phyloP scores from a whole-genome alignment of 2,797 vertebrate genomes.

The Natrix natrix region DNA sequence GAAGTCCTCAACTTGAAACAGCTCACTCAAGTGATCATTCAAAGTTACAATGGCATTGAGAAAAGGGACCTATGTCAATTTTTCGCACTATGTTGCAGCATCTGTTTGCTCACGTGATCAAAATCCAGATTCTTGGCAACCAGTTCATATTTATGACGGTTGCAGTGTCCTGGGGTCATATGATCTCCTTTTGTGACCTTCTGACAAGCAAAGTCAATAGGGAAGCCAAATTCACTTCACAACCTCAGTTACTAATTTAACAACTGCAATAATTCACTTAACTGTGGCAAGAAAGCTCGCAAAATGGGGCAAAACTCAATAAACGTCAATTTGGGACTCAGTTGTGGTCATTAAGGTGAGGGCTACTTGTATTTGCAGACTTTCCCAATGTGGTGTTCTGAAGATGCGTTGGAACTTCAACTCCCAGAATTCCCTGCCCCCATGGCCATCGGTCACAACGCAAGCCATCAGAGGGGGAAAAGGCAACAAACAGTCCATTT shows the following conservation, averaged over 20 bases:
- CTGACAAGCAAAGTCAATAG: not conserved
- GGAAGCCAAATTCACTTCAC: not conserved
- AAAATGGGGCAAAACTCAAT: too few relatives aligned
- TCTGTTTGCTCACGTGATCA: not conserved
- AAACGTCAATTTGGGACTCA: not conserved
- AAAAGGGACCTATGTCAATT: not conserved
- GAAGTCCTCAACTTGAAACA: not conserved
- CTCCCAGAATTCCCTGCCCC: not conserved
- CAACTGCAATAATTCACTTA: too few relatives aligned
- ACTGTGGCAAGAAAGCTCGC: too few relatives aligned
- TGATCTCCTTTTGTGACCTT: not conserved
- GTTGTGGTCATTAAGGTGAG: not conserved
- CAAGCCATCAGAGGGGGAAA: not conserved
- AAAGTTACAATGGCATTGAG: not conserved
- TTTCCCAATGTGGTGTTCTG: not conserved
- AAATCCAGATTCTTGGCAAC: not conserved
- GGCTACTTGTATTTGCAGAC: not conserved
- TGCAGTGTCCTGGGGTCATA: not conserved
- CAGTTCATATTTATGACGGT: not conserved
- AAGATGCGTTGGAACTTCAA: not conserved
- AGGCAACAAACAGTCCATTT: not conserved
- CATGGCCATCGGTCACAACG: not conserved
- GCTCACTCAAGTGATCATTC: not conserved
- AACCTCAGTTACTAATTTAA: not conserved
- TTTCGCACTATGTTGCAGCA: not conserved